A percentile compares a stretch with the other conserved stretches of the same genome.
phyloP scores from a whole-genome alignment of 2,113 vertebrate genomes.

The Spilogale gracilis region DNA sequence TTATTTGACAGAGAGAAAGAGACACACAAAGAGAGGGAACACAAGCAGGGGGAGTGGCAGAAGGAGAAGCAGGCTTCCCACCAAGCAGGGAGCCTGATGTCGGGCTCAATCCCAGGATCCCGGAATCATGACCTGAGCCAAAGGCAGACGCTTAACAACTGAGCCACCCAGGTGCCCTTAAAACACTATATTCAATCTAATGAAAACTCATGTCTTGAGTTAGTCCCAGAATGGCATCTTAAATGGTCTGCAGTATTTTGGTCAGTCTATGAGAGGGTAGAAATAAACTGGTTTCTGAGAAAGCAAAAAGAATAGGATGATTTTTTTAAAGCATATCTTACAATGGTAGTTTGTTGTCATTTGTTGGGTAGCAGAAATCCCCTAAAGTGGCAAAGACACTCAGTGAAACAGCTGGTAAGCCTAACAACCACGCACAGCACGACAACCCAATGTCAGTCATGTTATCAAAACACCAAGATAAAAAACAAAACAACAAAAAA shows the following conservation, averaged over 20 bases:
- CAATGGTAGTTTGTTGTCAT: neutral
- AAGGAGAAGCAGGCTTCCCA: no score
- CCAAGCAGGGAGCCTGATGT: no score
- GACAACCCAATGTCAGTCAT: conserved; percentile 2
- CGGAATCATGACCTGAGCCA: no score
- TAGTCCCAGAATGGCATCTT: neutral
- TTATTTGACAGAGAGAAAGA: no score
- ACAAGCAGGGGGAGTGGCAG: no score
- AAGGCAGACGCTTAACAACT: no score
- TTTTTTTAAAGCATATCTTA: neutral
- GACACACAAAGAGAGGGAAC: no score
- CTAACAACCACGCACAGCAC: neutral
- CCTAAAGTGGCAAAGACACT: neutral
- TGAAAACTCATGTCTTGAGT: neutral
- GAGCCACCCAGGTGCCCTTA: no score
- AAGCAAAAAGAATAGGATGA: neutral
- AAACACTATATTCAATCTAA: neutral
- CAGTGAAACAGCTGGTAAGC: neutral
- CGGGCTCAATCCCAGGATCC: no score
- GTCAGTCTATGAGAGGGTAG: neutral
- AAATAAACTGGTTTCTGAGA: neutral
- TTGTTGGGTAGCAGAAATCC: neutral
- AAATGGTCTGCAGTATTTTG: neutral
- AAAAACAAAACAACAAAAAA: neutral
- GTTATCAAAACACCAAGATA: conserved; percentile 22